phyloP scores from a whole-genome alignment of 1,140 invertebrate species.

The Meloidogyne exigua region DNA sequence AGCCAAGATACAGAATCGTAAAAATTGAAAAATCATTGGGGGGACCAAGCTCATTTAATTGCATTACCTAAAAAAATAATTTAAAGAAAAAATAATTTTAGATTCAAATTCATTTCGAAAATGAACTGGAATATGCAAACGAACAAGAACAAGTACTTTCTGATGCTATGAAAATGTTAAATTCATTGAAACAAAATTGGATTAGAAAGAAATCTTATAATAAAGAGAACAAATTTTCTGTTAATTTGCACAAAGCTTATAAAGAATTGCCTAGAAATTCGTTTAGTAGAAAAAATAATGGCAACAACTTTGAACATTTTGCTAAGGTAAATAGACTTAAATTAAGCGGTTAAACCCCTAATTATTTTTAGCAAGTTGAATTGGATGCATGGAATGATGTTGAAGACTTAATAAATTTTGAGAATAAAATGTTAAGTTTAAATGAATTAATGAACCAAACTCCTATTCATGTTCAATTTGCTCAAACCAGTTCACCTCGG shows the following conservation, averaged over 20 bases:
- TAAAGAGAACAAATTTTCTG: background rate
- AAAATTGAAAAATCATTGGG: no score
- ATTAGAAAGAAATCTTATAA: background rate
- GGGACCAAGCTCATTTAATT: no score
- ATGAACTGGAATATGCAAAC: background rate
- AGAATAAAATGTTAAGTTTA: background rate
- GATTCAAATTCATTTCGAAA: no score
- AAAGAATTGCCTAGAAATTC: background rate
- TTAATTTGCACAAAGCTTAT: background rate
- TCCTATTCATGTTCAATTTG: background rate
- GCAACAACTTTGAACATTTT: no score
- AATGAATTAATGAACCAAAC: background rate
- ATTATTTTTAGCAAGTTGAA: background rate
- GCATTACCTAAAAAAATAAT: no score
- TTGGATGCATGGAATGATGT: background rate
- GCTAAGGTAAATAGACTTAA: no score
- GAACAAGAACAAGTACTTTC: background rate
- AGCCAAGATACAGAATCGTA: no score
- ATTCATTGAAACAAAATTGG: background rate
- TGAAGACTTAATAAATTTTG: background rate
- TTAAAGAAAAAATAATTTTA: no score
- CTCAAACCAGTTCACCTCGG: no score
- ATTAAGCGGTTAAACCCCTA: no score
- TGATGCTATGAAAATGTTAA: background rate
- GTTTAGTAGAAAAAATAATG: no score